A percentile compares a stretch with the other conserved stretches of the same genome.
Conservation (phyloP, 1,140 invertebrate genomes). For the Camponotus vicinus region DNA sequence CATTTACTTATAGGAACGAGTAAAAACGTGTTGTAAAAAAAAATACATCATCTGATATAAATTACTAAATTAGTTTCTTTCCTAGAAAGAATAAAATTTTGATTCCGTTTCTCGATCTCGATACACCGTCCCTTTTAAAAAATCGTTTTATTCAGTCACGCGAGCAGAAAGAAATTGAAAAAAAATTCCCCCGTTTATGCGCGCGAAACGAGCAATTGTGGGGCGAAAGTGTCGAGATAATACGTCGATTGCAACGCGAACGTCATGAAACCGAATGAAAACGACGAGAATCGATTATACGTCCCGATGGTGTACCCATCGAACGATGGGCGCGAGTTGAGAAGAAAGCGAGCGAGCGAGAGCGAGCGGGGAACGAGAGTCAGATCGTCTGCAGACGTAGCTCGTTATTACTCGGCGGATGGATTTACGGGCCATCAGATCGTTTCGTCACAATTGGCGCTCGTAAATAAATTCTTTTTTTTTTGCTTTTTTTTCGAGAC, state of each 20-base stretch:
- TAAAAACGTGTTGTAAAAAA: neutral
- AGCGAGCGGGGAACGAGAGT: conserved; percentile 25
- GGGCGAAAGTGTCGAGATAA: conserved; percentile 6
- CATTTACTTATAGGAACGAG: neutral
- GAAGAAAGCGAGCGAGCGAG: conserved; percentile 15
- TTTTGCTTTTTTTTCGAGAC: neutral
- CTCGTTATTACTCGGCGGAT: conserved; percentile 70
- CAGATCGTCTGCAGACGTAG: neutral
- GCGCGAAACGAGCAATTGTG: neutral
- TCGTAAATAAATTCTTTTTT: conserved; percentile 59
- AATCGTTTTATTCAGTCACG: neutral
- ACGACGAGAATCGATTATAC: conserved; percentile 56
- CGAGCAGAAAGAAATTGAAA: neutral
- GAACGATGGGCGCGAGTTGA: conserved; percentile 28
- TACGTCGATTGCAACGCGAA: conserved; percentile 20
- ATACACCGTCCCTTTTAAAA: neutral
- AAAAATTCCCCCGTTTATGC: conserved; percentile 13
- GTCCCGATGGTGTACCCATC: conserved; percentile 36
- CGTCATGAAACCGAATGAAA: conserved; percentile 40
- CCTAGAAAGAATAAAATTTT: neutral
- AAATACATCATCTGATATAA: neutral
- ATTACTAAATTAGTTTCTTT: neutral
- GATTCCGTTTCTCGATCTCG: neutral
- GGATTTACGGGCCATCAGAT: conserved; percentile 67
- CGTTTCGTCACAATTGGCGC: conserved; percentile 67